Evolutionary conservation across 2,113 vertebrate genomes (phyloP).

Genomic region (Mystacornis crossleyi): DNA sequence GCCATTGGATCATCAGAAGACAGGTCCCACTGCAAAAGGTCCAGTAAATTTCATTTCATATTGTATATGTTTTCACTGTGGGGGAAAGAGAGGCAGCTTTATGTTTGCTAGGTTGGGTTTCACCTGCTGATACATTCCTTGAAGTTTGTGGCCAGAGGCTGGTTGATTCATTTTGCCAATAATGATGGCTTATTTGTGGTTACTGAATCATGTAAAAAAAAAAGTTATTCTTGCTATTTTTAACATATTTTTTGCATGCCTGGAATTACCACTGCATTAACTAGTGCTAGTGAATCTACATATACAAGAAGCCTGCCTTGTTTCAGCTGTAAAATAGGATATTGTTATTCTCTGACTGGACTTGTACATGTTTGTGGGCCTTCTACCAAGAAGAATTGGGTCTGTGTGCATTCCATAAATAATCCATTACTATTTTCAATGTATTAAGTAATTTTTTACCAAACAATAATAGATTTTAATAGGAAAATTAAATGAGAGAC

Average conservation of each 20-base stretch:
- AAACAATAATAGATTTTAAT: background rate
- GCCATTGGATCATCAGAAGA: background rate
- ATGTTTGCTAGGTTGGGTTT: background rate
- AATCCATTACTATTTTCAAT: background rate
- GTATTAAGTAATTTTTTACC: background rate
- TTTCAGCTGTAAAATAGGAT: background rate
- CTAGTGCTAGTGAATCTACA: background rate
- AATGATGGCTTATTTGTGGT: conserved; percentile 42
- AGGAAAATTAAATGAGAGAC: background rate
- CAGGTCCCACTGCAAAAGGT: background rate
- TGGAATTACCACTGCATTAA: background rate
- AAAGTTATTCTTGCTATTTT: conserved; percentile 30
- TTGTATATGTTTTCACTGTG: background rate
- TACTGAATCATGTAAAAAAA: background rate
- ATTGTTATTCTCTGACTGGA: background rate
- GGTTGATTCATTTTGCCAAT: conserved; percentile 31
- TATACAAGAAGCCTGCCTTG: background rate
- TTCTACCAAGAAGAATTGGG: background rate
- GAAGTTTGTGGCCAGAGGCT: conserved; percentile 10
- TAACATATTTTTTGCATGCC: conserved; percentile 6
- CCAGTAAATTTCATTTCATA: background rate
- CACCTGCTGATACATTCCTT: background rate
- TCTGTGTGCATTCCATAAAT: background rate
- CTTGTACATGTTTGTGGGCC: background rate
- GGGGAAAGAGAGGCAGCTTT: background rate